A percentile compares a stretch with the other conserved stretches of the same genome.
phyloP scores from a whole-genome alignment of 1,140 invertebrate species.

The Lepidurus packardi region DNA sequence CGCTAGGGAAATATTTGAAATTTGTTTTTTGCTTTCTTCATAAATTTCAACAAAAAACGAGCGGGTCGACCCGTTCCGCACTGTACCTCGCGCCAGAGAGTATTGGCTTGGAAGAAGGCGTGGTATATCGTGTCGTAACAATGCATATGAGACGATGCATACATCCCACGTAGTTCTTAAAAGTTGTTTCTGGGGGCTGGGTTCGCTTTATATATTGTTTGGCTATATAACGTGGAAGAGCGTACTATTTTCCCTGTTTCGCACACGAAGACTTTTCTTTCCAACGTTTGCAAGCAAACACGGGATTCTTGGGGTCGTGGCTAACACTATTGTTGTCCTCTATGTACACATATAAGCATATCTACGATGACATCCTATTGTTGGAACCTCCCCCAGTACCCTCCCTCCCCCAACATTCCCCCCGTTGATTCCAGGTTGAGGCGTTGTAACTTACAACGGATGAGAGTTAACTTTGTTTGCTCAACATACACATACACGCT shows the following conservation, averaged over 20 bases:
- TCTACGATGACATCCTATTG: conserved; percentile 13
- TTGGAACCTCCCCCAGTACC: background rate
- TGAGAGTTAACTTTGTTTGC: conserved; percentile 11
- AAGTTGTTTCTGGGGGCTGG: background rate
- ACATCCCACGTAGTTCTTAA: background rate
- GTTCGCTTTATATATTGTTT: background rate
- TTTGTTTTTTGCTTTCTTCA: background rate
- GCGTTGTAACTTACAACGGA: background rate
- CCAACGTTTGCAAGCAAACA: conserved; percentile 19
- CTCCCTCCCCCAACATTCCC: background rate
- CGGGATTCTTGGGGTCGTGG: conserved; percentile 12
- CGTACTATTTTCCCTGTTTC: background rate
- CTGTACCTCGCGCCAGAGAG: conserved; percentile 17
- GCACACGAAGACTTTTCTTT: background rate
- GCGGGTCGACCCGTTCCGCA: conserved; percentile 11
- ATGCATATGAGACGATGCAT: background rate
- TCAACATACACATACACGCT: background rate
- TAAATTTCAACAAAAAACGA: background rate
- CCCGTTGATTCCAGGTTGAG: background rate
- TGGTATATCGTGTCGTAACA: background rate
- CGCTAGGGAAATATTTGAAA: background rate
- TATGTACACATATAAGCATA: background rate
- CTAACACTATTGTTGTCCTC: background rate
- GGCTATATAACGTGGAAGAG: background rate
- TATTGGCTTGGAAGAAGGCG: conserved; percentile 7